phyloP scores from a whole-genome alignment of 1,140 invertebrate species.

The Apis florea region DNA sequence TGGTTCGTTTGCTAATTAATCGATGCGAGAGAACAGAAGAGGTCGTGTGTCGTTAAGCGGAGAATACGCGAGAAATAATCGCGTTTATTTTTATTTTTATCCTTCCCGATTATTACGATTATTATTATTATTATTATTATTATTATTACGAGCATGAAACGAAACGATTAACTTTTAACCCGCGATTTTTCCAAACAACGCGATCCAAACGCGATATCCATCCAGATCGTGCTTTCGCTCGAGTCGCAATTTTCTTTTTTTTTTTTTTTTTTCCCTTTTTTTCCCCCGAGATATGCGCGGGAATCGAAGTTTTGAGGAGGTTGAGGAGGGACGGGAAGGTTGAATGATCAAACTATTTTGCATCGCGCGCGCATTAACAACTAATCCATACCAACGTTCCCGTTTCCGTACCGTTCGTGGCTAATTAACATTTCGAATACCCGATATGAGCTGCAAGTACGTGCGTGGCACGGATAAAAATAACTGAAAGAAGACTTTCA shows the following conservation, averaged over 20 bases:
- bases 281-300: background rate
- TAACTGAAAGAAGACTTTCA: slow-evolving; percentile 52
- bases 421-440: slow-evolving; percentile 35
- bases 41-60: too few relatives aligned
- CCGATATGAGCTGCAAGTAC: slow-evolving; percentile 10
- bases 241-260: too few relatives aligned
- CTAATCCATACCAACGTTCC: background rate
- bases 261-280: too few relatives aligned
- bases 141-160: too few relatives aligned
- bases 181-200: too few relatives aligned
- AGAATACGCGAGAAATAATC: background rate
- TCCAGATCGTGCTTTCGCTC: too few relatives aligned
- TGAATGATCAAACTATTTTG: slow-evolving; percentile 1
- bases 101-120: slow-evolving; percentile 1
- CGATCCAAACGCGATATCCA: too few relatives aligned
- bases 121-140: too few relatives aligned
- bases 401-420: background rate
- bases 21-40: background rate
- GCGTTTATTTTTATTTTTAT: slow-evolving; percentile 32
- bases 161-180: too few relatives aligned
- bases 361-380: background rate
- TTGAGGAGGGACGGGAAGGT: background rate
- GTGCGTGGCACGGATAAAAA: slow-evolving; percentile 36
- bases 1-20: background rate
- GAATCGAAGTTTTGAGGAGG: background rate